Base-by-base conservation (phyloP, 2,113 vertebrate species). In the Lanius ludovicianus region DNA sequence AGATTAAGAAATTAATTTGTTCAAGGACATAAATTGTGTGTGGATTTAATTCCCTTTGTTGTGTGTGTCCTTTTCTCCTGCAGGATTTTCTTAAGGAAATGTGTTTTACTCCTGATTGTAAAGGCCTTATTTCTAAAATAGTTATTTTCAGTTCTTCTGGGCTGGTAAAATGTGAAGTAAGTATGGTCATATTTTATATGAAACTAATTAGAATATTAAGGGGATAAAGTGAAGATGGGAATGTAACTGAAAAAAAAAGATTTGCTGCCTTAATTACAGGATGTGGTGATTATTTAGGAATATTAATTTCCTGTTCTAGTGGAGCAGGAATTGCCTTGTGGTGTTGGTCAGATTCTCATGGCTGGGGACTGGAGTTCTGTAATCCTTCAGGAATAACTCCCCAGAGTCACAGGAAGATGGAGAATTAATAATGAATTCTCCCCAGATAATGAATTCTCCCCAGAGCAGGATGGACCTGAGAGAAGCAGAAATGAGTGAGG, bases 91-190 rank as follows among this genome's bases (percentile, higher is more conserved):
- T 99, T 37, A 98, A 98, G 81, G 98, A 98, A 62, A 20, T 95
- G 10, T 99, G 99, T 98, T 98, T 99, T 79, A 99, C 99, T 78
- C 99, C 99, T 81, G 99, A 99, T 96, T 99, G 99, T 93, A 82
- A 73, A 53, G 99, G 99, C 33, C 92, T 97, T 86, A 99, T 99
- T 97, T 99, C 98, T 95, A 98, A 97, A 94, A 99, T 99, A 59
- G 96, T 98, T 96, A 99, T 99, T 96, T 98, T 97, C 93, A 98
- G 91, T 97, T 97, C 98, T n/a, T 98, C 98, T 13, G 98, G 99
- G 57, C 87, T 98, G 94, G 77, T 99, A 22, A 99, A 99, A 95
- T 98, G 99, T 97, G 98, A 99, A 98, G 99, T 99, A 95, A 98
- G 98, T 96, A 56, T 13, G 16, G 56, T 56, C 3, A 1, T 73